Evolutionary conservation across 2,797 vertebrate genomes (phyloP), one percentile per base, ranked within the genome.

Genomic region (Threskiornis aethiopicus): DNA sequence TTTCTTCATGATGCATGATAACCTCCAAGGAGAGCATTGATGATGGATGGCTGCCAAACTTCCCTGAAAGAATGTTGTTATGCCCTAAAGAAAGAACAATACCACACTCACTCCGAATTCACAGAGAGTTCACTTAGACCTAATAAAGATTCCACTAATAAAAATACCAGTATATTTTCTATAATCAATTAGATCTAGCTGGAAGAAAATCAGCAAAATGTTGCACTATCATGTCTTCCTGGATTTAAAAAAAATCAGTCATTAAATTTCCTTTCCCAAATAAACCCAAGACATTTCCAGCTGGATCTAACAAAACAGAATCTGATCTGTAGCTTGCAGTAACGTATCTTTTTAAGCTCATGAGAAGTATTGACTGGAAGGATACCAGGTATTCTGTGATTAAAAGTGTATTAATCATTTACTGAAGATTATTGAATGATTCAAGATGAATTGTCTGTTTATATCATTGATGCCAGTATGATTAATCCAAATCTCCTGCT

Each of bases 391-490:
- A 96, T 90, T 95, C 78, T 71, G 28, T 96, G 90, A 94, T 93
- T 96, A 93, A 89, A 96, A 64, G 72, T 86, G 44, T 93, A 95
- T 96, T 93, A 90, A 94, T 93, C 79, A 86, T 95, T 91, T 89
- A 79, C 84, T 92, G 88, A 89, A 91, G 69, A 93, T 89, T 96
- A 96, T 89, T 96, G 93, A 93, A 93, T 91, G 76, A 81, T 81
- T 92, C 85, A 96, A 72, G 81, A 96, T 82, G 93, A 89, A 92
- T 94, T 90, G 79, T 92, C 61, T 95, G 88, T 96, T 96, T 98
- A 95, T 97, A 95, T 97, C 62, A 90, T 89, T 91, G 87, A 93
- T 96, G 89, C 73, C 78, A 86, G 96, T 88, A 95, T 97, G 90
- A 94, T 95, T 96, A 96, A 96, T 94, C 80, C 71, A 96, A 62